phyloP scores from a whole-genome alignment of 2,113 vertebrate species.

The Oxyruncus cristatus region DNA sequence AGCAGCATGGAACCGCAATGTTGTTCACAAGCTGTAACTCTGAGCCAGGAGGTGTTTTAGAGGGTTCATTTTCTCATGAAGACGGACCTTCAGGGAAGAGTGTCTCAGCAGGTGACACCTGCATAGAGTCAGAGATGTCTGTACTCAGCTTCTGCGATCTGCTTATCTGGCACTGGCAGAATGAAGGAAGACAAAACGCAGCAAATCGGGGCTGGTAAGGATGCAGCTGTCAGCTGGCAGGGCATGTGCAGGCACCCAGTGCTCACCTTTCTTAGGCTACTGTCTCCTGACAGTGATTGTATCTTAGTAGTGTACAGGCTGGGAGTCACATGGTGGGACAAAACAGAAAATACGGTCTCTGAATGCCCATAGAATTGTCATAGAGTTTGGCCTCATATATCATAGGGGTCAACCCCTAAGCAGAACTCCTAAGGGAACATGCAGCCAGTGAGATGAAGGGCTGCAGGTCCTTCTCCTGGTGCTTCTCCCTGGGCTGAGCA shows the following conservation, averaged over 20 bases:
- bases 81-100: neutral
- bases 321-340: neutral
- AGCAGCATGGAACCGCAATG: neutral
- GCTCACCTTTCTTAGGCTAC: neutral
- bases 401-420: neutral
- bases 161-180: neutral
- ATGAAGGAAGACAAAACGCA: neutral
- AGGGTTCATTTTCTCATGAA: neutral
- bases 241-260: neutral
- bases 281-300: neutral
- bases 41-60: neutral
- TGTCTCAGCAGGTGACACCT: neutral
- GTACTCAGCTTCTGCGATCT: neutral
- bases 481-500: neutral
- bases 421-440: neutral
- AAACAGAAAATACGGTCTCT: neutral
- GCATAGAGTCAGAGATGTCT: neutral
- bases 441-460: neutral
- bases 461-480: neutral
- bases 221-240: neutral
- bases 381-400: neutral
- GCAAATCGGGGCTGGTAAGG: neutral
- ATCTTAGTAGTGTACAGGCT: neutral
- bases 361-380: neutral
- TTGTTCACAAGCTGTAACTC: neutral